Percentiles rank a stretch among this genome's conserved stretches.
Conservation (phyloP, 2,888 invertebrate genomes). For the Nomada fabriciana region DNA sequence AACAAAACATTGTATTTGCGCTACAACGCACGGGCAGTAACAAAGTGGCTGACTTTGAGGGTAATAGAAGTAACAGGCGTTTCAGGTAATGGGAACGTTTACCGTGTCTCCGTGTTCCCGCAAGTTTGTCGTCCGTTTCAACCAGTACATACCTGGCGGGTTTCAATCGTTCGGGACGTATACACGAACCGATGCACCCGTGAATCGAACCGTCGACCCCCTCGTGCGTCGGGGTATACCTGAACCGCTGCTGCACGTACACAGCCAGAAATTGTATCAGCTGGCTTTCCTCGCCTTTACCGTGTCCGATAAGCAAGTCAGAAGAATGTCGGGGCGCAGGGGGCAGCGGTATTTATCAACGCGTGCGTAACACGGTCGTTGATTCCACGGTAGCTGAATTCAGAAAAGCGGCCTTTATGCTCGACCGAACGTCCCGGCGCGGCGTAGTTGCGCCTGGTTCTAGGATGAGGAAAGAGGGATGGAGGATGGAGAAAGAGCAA, state of each 20-base stretch:
- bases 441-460: constrained; percentile 41
- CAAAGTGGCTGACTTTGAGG: background rate
- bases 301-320: background rate
- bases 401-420: constrained; percentile 54
- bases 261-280: background rate
- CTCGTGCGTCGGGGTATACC: too few relatives aligned
- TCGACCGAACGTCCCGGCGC: constrained; percentile 40
- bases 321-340: background rate
- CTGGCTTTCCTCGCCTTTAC: background rate
- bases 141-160: too few relatives aligned
- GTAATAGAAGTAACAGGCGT: background rate
- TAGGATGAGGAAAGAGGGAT: constrained; percentile 50
- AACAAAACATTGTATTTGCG: too few relatives aligned
- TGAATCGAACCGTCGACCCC: too few relatives aligned
- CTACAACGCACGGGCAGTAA: background rate
- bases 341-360: constrained; percentile 32
- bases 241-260: too few relatives aligned
- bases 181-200: too few relatives aligned
- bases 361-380: constrained; percentile 45
- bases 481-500: constrained; percentile 51
- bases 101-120: too few relatives aligned
- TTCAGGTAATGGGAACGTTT: too few relatives aligned
- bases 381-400: constrained; percentile 53
- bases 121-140: too few relatives aligned
- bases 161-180: too few relatives aligned